Percentiles rank a stretch among this genome's conserved stretches.
Conservation (phyloP, 1,140 invertebrate genomes). For the Drosophila ercepeae region DNA sequence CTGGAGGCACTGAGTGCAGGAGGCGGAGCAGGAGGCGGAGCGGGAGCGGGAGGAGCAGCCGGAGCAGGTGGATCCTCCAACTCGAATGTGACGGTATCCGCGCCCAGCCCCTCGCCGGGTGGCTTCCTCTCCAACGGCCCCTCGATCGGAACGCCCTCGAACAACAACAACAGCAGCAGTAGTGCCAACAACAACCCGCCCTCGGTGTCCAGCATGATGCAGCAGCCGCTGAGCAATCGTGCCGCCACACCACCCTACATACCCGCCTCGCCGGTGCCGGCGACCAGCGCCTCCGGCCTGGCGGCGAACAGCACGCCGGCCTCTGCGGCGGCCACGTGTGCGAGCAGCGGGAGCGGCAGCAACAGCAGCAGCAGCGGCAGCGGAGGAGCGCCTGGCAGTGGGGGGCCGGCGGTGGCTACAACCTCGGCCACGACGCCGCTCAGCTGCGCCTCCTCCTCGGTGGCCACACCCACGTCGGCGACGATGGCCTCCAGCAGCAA, state of each 20-base stretch:
- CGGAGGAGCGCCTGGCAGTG: constrained; percentile 13
- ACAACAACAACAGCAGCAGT: constrained; percentile 26
- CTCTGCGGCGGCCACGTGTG: constrained; percentile 45
- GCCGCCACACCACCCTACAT: constrained; percentile 68
- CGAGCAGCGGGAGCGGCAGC: constrained; percentile 30
- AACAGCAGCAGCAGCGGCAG: constrained; percentile 19
- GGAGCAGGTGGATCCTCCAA: constrained; percentile 6
- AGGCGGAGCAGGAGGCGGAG: background rate
- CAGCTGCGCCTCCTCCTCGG: constrained; percentile 60
- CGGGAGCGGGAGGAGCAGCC: background rate
- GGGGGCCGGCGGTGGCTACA: constrained; percentile 17
- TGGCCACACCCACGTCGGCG: constrained; percentile 64
- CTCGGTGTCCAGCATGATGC: constrained; percentile 84
- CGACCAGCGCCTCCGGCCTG: constrained; percentile 53
- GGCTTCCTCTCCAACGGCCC: constrained; percentile 83
- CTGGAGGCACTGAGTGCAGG: constrained; percentile 65
- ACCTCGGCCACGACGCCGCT: constrained; percentile 47
- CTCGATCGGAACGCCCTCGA: constrained; percentile 82
- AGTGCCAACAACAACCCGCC: constrained; percentile 84
- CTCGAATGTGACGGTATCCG: constrained; percentile 81
- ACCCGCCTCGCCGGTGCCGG: constrained; percentile 68
- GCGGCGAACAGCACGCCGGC: constrained; percentile 58
- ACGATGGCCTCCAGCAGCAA: constrained; percentile 46
- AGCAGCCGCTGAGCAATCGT: constrained; percentile 74
- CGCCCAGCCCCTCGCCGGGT: constrained; percentile 85